Evolutionary conservation across 2,113 vertebrate genomes (phyloP), one percentile per base, ranked within the genome.

Genomic region (Sialia sialis): DNA sequence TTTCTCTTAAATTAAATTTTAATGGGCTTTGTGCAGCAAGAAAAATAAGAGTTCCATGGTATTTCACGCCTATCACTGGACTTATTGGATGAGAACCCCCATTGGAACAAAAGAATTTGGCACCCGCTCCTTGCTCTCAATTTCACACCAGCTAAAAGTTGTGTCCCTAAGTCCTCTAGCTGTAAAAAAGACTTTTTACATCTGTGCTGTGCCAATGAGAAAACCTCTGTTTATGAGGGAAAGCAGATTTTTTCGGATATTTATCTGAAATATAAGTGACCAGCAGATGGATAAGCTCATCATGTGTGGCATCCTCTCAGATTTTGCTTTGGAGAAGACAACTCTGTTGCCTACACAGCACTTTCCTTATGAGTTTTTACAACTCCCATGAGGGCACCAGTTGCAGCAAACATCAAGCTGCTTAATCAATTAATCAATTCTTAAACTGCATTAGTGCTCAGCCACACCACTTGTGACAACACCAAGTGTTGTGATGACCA

Each of bases 131-230:
- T 73, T 29, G 14, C 16, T 79, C 25, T 80, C 25, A 44, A 2
- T 48, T 68, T 80, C 16, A 8, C 19, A 66, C 6, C 27, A 46
- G 38, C 10, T 32, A 68, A 32, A 67, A 82, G 8, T 34, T 75
- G 38, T 23, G 25, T 49, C 51, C 9, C 14, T 36, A 39, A 36
- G 18, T 38, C 14, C 10, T 49, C 12, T 16, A 44, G 32, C 2
- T 30, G 4, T 11, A 6, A 48, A 54, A 84, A 62, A 48, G 1
- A 23, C 10, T 66, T 85, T 70, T 43, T 44, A 18, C 9, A 44
- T 67, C 32, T 41, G 58, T 1, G 0, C 10, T 26, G 32, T 48
- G 26, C 23, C 39, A 38, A 1, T 9, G 8, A 16, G 39, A 4
- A 89, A 80, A 55, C 2, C 4, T 6, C 13, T 4, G 18, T 32